phyloP scores from a whole-genome alignment of 2,113 vertebrate genomes.

The Meleagris gallopavo region DNA sequence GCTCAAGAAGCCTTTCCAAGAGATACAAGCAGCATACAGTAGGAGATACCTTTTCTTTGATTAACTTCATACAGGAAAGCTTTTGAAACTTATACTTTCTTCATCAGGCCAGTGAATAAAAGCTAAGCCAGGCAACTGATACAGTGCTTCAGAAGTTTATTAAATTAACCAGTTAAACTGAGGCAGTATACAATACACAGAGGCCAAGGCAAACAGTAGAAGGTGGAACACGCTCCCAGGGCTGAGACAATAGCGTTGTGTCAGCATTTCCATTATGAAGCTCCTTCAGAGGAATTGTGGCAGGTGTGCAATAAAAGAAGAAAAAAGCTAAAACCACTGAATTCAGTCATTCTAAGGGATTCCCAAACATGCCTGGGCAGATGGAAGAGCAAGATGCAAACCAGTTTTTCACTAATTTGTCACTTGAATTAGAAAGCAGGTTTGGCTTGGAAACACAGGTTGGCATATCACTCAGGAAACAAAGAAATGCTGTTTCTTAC shows the following conservation, averaged over 20 bases:
- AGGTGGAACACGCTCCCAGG: slow-evolving; percentile 37
- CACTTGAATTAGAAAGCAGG: slow-evolving; percentile 43
- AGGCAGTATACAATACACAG: slow-evolving; percentile 22
- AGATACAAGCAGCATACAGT: slow-evolving; percentile 17
- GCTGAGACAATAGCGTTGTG: background rate
- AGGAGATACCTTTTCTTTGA: slow-evolving; percentile 55
- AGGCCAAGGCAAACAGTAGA: slow-evolving; percentile 71
- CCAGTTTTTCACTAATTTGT: slow-evolving; percentile 53
- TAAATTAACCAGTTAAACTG: slow-evolving; percentile 67
- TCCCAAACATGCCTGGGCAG: slow-evolving; percentile 32
- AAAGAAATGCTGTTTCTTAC: background rate
- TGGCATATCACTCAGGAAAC: slow-evolving; percentile 1
- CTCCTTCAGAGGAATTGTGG: slow-evolving; percentile 27
- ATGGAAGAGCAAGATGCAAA: background rate
- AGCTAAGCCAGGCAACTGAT: slow-evolving; percentile 58
- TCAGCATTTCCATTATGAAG: slow-evolving; percentile 61
- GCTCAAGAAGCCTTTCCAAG: slow-evolving; percentile 42
- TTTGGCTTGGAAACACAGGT: slow-evolving; percentile 18
- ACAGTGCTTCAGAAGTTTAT: slow-evolving; percentile 65
- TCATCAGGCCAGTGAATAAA: slow-evolving; percentile 31
- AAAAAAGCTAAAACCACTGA: slow-evolving; percentile 29
- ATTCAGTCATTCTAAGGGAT: slow-evolving; percentile 62
- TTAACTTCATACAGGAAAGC: slow-evolving; percentile 56
- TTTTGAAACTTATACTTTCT: slow-evolving; percentile 68
- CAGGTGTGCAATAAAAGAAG: background rate